Evolutionary conservation across 2,113 vertebrate species (phyloP), one percentile per base, ranked within the genome.

Genomic region (Chiloscyllium plagiosum): DNA sequence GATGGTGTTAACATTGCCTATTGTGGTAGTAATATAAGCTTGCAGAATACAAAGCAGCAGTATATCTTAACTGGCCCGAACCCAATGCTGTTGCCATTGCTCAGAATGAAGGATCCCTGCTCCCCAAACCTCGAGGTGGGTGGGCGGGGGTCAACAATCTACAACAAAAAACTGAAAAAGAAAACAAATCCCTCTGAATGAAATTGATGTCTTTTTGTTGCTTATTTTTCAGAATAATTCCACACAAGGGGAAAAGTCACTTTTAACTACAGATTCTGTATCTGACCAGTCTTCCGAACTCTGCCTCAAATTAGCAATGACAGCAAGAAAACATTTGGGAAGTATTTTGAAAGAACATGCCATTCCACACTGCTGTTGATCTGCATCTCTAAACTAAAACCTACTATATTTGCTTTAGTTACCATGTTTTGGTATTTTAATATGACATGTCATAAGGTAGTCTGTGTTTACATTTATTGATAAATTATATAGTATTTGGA

Each of bases 151-250:
- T 61, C 56, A 89, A 29, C 50, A 24, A 89, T 29, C 29, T 89
- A 50, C 47, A 89, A 56, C 26, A 15, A 61, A 72, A 24, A 72
- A 29, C 26, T 29, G 70, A 50, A 89, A 10, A 89, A 56, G 26
- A 56, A 89, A 89, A 89, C 24, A 89, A 33, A 29, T 89, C 78
- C n/a, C 78, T 80, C 78, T 80, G 78, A 80, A 80, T 42, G n/a
- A 72, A 24, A 33, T 15, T 24, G 50, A 29, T 95, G 72, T 70
- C 50, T 0, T 56, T 47, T 13, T n/a, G 17, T 47, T 42, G 17
- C n/a, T 13, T 80, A 17, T 37, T 42, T 80, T 80, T 80, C 78
- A 29, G 24, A 72, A 72, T 72, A 26, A 72, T 72, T 72, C 70
- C 26, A 24, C 3, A 17, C 13, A 37, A 80, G 78, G 4, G n/a